Evolutionary conservation across 2,888 invertebrate genomes (phyloP), one percentile per base, ranked within the genome.

Genomic region (Frankliniella fusca): DNA sequence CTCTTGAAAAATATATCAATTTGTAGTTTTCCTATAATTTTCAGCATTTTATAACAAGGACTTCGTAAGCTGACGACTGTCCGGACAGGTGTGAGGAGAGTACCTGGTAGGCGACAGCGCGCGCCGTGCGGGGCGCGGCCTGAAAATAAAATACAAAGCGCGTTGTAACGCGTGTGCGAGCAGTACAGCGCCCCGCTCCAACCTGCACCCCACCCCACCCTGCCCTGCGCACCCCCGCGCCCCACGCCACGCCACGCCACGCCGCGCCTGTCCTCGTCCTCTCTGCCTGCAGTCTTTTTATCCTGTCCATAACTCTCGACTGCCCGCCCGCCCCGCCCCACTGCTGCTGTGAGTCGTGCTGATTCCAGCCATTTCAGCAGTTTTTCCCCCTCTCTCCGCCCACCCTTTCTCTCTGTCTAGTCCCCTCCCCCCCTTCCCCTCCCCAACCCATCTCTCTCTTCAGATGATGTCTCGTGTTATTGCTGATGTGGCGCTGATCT

Each of bases 361-460:
- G 70, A 76, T 76, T 27, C 70, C 70, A 76, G 70, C 70, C 70
- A 12, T 76, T 27, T 76, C 61, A 61, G 61, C 61, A 15, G n/a
- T 61, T 61, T 61, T 61, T n/a, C 61, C 3, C 61, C 15, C 15
- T n/a, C 15, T n/a, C 18, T 11, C 61, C 11, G 11, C 61, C 61
- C 38, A 38, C 38, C 5, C 38, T 38, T 38, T 38, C 38, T 38
- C 38, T 38, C 38, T 38, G 38, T 38, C 38, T 38, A n/a, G 7
- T 54, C 7, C 54, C 54, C 15, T 20, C 61, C 61, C 61, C 20
- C 61, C 3, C 15, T n/a, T 18, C 61, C 3, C 61, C 15, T 2
- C 3, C 54, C 54, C 54, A n/a, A 23, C 65, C n/a, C n/a, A n/a
- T 3, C 70, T 27, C 23, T 76, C 70, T 23, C 23, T 38, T 38